phyloP scores from a whole-genome alignment of 2,113 vertebrate genomes.

The Hydrochoerus hydrochaeris region DNA sequence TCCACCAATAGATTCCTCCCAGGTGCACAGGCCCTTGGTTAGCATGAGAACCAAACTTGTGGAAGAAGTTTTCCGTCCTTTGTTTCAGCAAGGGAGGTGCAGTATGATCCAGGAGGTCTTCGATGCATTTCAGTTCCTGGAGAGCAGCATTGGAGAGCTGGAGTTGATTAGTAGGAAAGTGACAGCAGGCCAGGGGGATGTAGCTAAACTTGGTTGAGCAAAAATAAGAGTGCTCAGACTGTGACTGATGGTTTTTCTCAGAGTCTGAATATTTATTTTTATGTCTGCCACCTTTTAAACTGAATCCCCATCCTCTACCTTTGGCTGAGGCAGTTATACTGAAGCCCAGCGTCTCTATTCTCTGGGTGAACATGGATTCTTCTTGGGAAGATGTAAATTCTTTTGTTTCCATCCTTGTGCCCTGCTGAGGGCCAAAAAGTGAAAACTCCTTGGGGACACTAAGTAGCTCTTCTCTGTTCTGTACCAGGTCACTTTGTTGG shows the following conservation, averaged over 20 bases:
- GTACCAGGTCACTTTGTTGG: neutral
- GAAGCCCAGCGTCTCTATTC: slow-evolving; percentile 77
- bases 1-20: slow-evolving; percentile 86
- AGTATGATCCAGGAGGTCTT: slow-evolving; percentile 19
- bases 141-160: neutral
- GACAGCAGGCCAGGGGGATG: slow-evolving; percentile 79
- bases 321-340: slow-evolving; percentile 36
- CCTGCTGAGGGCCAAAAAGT: slow-evolving; percentile 63
- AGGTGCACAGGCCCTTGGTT: slow-evolving; percentile 83
- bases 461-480: slow-evolving; percentile 78
- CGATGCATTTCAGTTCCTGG: slow-evolving; percentile 66
- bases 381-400: slow-evolving; percentile 77
- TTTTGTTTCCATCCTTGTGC: neutral
- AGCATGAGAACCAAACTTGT: slow-evolving; percentile 80
- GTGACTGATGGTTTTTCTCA: accelerated
- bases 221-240: slow-evolving; percentile 51
- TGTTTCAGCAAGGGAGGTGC: accelerated
- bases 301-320: accelerated
- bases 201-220: slow-evolving; percentile 78
- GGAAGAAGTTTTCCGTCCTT: slow-evolving; percentile 60
- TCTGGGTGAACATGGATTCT: slow-evolving; percentile 74
- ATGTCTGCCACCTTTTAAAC: accelerated
- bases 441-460: slow-evolving; percentile 62
- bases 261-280: neutral
- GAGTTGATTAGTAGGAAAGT: slow-evolving; percentile 77